Evolutionary conservation across 2,888 invertebrate genomes (phyloP), one percentile per base, ranked within the genome.

Genomic region (Drosophila gaucha): DNA sequence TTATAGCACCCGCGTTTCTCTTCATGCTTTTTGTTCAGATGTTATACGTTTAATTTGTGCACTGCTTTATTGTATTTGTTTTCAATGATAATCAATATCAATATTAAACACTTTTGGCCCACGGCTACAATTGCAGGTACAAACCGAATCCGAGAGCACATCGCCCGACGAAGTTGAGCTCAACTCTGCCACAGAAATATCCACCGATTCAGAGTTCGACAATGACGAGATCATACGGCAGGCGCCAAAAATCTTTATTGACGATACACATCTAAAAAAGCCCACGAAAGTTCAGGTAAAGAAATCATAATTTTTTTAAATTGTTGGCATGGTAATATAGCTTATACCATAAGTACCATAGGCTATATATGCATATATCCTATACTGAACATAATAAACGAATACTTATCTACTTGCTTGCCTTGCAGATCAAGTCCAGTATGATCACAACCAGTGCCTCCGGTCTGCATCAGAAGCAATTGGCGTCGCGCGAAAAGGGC

Each of bases 131-230:
- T 89, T 90, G 39, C 92, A 95, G 95, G 93, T 95, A 80, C 94
- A 94, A 76, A 94, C 94, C 64, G 95, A 94, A 80, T 94, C 94
- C 43, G 93, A 93, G 69, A 92, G 93, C 70, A 94, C 94, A 78
- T 94, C 95, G 84, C 94, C 95, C 66, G 94, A 95, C 74, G 95
- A 95, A 80, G 94, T 94, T 86, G 94, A 95, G 75, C 95, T 95
- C 77, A 97, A 97, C 84, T 97, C 97, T 6, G 97, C 96, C 2
- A 97, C 97, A 1, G 97, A 97, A 93, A 97, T 97, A 80, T 97
- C 97, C 46, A 97, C 97, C 0, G 97, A 97, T 92, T 97, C 97
- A 24, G 97, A 97, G 92, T 97, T 97, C 89, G 97, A 96, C 74
- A 95, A 96, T 71, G 97, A 97, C 88, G 95, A 95, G 20, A 94